Percentiles rank a stretch among this genome's conserved stretches.
Conservation (phyloP, 2,888 invertebrate species). For the Bruchidius siliquastri region DNA sequence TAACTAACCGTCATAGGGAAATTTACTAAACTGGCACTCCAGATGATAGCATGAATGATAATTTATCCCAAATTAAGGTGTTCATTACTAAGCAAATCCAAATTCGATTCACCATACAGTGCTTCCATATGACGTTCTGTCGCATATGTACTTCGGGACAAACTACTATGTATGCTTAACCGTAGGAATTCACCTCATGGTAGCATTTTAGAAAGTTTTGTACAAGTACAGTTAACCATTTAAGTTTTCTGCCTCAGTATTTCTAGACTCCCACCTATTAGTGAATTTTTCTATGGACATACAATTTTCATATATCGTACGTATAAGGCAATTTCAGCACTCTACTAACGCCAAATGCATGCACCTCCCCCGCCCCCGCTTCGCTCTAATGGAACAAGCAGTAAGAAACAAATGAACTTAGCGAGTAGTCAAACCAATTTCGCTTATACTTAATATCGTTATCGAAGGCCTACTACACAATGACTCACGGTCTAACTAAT, state of each 20-base stretch:
- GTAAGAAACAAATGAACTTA: neutral
- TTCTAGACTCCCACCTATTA: neutral
- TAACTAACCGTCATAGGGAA: neutral
- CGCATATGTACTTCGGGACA: too few species aligned
- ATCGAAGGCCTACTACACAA: conserved; percentile 34
- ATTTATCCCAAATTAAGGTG: too few species aligned
- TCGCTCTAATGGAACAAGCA: conserved; percentile 29
- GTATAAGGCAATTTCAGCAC: conserved; percentile 9
- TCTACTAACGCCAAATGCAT: conserved; percentile 27
- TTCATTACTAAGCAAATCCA: too few species aligned
- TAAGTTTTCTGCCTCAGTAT: too few species aligned
- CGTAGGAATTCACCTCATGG: too few species aligned
- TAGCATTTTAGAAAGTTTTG: too few species aligned
- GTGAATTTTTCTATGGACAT: neutral
- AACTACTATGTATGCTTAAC: too few species aligned
- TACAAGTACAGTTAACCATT: too few species aligned
- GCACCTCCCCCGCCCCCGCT: conserved; percentile 29
- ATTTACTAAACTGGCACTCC: neutral
- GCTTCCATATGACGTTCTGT: too few species aligned
- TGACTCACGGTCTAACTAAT: conserved; percentile 32
- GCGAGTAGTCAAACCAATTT: neutral
- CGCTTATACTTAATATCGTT: conserved; percentile 20
- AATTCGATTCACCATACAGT: too few species aligned
- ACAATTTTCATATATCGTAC: conserved; percentile 1
- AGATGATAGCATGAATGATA: too few species aligned